Base-by-base conservation (phyloP, 1,140 invertebrate species). In the Oedothorax gibbosus region DNA sequence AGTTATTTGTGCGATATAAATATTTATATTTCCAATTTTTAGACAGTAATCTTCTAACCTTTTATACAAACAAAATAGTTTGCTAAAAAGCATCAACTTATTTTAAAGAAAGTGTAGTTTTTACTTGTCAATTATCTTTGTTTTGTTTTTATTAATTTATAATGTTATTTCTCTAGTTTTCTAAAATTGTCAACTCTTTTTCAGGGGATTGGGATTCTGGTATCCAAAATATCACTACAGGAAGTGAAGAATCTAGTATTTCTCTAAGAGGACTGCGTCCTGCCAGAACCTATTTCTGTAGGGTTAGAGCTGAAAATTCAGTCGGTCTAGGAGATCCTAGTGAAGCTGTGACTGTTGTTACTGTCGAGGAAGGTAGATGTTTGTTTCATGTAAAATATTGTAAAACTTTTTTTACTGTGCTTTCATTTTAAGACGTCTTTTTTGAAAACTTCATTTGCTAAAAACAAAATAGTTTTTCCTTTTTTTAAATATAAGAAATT, bases 211-310 rank as follows among this genome's bases (percentile, higher is more conserved):
- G 76, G 75, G 60, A 71, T 71, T 71, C 73, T 53, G 56, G 68
- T 14, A 72, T 68, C 7, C 77, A 65, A 65, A 87, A 87, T 73
- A 66, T 82, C 20, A 86, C 87, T 21, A 73, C 62, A 7, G 68
- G 64, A 50, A 84, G 72, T 57, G 75, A 78, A 71, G 86, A 87
- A 49, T 50, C 79, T 21, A 80, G 77, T 51, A 73, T 76, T 51
- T 21, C 60, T 62, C 20, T 91, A 10, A 77, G 76, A 3, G 87
- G 86, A 53, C 87, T 99, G 0, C 93, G 95, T 88, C 97, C 97
- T 18, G 96, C 97, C 6, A 97, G 95, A 0, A 95, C 95, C 5
- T 99, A 98, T 89, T 95, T 97, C 88, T 93, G 98, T 82, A 92
- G 97, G 78, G 96, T 98, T 86, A 94, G 97, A 14, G 91, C 91